Conservation (phyloP, 2,113 vertebrate genomes). For the Microcebus jonahi region DNA sequence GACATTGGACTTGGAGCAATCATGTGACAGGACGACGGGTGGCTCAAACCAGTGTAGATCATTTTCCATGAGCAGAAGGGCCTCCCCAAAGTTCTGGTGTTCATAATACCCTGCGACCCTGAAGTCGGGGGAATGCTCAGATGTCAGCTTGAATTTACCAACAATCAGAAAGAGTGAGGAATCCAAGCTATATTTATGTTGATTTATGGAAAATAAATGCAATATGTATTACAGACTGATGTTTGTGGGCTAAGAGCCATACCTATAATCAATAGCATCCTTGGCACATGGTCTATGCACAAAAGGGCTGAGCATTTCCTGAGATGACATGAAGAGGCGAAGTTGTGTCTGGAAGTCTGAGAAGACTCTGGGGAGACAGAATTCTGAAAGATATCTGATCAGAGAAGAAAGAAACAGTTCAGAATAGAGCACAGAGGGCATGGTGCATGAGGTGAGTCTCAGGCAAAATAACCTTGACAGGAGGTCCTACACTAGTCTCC, state of each 20-base stretch:
- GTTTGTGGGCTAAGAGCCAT: background rate
- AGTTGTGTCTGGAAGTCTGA: background rate
- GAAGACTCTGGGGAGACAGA: background rate
- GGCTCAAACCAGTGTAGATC: background rate
- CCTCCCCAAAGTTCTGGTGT: background rate
- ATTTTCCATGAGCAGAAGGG: background rate
- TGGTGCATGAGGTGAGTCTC: background rate
- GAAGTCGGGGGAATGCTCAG: accelerated
- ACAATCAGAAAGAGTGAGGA: background rate
- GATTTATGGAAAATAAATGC: conserved; percentile 20
- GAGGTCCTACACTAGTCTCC: background rate
- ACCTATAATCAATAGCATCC: background rate
- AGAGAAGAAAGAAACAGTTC: background rate
- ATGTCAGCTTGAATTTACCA: background rate
- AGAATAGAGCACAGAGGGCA: background rate
- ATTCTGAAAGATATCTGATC: background rate
- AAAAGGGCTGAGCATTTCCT: background rate
- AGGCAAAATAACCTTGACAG: background rate
- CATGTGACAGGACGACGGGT: accelerated
- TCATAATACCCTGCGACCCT: background rate
- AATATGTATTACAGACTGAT: background rate
- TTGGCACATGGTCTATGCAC: background rate
- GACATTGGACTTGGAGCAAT: background rate
- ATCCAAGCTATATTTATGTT: background rate
- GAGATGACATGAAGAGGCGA: background rate